Base-by-base conservation (phyloP, 2,113 vertebrate genomes). In the Neotoma lepida region DNA sequence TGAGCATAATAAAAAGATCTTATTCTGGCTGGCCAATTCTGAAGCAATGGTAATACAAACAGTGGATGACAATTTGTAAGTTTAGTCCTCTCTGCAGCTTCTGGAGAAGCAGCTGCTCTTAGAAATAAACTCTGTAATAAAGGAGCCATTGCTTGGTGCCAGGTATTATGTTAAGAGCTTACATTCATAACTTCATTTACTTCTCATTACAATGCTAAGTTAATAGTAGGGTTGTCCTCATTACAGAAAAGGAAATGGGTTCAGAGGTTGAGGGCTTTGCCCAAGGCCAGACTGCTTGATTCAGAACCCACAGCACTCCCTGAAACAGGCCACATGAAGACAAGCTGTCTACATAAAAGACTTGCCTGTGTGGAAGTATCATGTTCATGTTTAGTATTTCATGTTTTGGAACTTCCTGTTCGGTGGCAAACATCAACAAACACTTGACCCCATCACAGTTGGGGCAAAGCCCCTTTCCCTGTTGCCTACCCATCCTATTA, bases 211-310 rank as follows among this genome's bases (percentile, higher is more conserved):
- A 88, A 66, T 39, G 61, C 28, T 61, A 2, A 78, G 17, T 58
- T 82, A 90, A 78, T 10, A 44, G 39, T 51, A 66, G 44, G 49
- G 74, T 46, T 46, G 68, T 54, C 58, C 51, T 88, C 77, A 85
- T 88, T 54, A 70, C 41, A 49, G 80, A 71, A 70, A 56, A 86
- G 26, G 85, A 96, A 89, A 94, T 10, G 46, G 30, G 54, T n/a
- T 89, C 78, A 44, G 63, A 74, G 63, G 63, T 14, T 26, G 46
- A 78, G 26, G 51, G 66, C 18, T 63, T 44, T 91, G 78, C 78
- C 41, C 89, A 80, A 87, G 80, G 56, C 28, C 88, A 68, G 49
- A 41, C 54, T 84, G 46, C 5, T 86, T 88, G 82, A 58, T 64
- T 88, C 51, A 26, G 46, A 84, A 82, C 51, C 24, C 30, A 44